Evolutionary conservation across 1,140 invertebrate genomes (phyloP).

Genomic region (Ceratitis capitata): DNA sequence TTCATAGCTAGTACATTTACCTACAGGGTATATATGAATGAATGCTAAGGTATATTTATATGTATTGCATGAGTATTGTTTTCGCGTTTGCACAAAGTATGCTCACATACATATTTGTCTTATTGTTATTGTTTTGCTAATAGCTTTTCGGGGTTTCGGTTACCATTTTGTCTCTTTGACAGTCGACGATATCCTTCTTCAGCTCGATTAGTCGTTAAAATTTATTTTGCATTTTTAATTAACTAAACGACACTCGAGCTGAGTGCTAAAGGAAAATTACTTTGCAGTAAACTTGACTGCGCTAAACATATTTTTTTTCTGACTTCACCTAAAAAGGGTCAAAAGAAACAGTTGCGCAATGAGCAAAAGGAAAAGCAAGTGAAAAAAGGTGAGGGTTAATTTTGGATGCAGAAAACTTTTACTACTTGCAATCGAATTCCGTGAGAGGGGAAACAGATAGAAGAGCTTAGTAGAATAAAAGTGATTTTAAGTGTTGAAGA

Average conservation of each 20-base stretch:
- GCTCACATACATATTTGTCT: background rate
- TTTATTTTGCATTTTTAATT: constrained; percentile 35
- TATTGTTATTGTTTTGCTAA: background rate
- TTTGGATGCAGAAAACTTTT: background rate
- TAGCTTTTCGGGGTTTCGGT: background rate
- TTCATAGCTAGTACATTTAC: too few relatives aligned
- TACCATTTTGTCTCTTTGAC: background rate
- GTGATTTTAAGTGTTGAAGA: too few relatives aligned
- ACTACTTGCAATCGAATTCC: too few relatives aligned
- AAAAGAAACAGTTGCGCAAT: background rate
- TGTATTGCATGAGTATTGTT: background rate
- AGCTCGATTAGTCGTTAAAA: constrained; percentile 10
- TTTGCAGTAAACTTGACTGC: background rate
- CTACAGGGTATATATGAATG: too few relatives aligned
- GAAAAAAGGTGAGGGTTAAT: background rate
- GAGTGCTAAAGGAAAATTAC: background rate
- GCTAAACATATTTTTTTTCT: background rate
- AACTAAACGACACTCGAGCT: constrained; percentile 6
- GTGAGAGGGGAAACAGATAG: too few relatives aligned
- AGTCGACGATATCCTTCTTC: constrained; percentile 18
- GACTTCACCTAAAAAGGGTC: background rate
- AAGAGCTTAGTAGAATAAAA: too few relatives aligned
- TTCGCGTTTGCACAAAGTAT: background rate
- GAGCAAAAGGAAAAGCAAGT: background rate
- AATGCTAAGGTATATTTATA: background rate